A percentile compares a stretch with the other conserved stretches of the same genome.
Evolutionary conservation across 2,888 invertebrate species (phyloP).

Genomic region (Tinea semifulvella): DNA sequence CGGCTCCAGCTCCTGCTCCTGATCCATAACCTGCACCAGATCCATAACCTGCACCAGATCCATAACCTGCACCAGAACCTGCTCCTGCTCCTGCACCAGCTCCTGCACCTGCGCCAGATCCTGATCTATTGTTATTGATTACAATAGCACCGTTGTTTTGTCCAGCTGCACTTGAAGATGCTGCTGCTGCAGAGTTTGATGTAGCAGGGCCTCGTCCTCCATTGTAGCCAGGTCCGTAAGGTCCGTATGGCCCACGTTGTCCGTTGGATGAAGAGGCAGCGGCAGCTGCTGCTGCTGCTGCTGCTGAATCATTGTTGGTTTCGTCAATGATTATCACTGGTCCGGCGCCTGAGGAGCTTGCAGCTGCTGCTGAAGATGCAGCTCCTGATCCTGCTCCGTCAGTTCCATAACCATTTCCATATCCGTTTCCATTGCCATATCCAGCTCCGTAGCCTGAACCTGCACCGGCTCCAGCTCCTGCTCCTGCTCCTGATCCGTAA

Average conservation of each 20-base stretch:
- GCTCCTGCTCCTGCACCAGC: not conserved
- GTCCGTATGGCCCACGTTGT: not conserved
- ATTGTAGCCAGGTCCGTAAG: not conserved
- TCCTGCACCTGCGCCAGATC: not conserved
- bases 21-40: not conserved
- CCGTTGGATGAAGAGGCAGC: not conserved
- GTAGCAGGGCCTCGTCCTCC: not conserved
- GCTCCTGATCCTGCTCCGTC: slow-evolving; percentile 12
- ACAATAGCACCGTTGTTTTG: not conserved
- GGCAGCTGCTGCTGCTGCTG: not conserved
- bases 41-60: not conserved
- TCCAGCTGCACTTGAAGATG: slow-evolving; percentile 9
- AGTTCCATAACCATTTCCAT: not conserved
- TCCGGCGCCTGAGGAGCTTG: slow-evolving; percentile 13
- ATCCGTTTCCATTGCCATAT: not conserved
- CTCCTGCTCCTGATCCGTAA: not conserved
- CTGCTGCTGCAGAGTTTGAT: slow-evolving; percentile 1
- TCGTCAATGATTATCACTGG: slow-evolving; percentile 19
- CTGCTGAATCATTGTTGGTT: not conserved
- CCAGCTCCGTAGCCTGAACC: not conserved
- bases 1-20: slow-evolving; percentile 4
- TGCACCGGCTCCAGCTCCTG: not conserved
- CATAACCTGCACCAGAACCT: not conserved
- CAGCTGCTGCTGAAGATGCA: slow-evolving; percentile 17
- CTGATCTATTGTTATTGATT: not conserved